Base-by-base conservation (phyloP, 1,140 invertebrate genomes). In the Cheumatopsyche charites region DNA sequence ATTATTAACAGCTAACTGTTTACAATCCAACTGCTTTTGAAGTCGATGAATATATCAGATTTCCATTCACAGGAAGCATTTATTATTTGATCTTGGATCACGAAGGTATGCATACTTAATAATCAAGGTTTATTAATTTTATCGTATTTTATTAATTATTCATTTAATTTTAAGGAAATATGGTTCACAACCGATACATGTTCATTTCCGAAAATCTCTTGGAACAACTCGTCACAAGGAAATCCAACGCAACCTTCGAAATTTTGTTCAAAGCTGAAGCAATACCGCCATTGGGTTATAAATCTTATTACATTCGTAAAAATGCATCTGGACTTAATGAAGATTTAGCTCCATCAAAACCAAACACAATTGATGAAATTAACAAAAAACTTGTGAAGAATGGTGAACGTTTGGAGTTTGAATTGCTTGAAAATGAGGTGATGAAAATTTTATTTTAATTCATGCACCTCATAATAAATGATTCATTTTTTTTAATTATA, bases 11-110 rank as follows among this genome's bases (percentile, higher is more conserved):
- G 0, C 84, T 94, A 0, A 88, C 90, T 0, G 77, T 95, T 1
- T 94, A 94, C 79, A 98, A 98, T 82, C 93, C 95, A 0, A 77
- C 92, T 7, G 90, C 90, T 63, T 86, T 88, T 42, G 79, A 84
- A 36, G 85, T 92, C 0, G 83, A 85, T 11, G 83, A 87, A 45
- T 89, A 88, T 75, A 83, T 95, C 9, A 84, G 91, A 13, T 25
- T 97, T 11, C 95, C 95, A 0, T 90, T 92, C 0, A 76, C 79
- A 0, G 85, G 83, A 47, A 78, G 80, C 9, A 80, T 82, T 4
- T 95, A 3, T 36, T 36, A 91, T 78, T 78, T 77, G 1, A 88
- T 95, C 3, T 82, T 81, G 15, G 90, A 91, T 82, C 85, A 84
- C 52, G 82, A 83, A 67, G 86, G 88, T 89, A 36, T 36, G 29